These are phyloP conservation scores for Apteryx owenii DNA, from an alignment of 2,113 vertebrate species.

Conservation along the genomic window DNA sequence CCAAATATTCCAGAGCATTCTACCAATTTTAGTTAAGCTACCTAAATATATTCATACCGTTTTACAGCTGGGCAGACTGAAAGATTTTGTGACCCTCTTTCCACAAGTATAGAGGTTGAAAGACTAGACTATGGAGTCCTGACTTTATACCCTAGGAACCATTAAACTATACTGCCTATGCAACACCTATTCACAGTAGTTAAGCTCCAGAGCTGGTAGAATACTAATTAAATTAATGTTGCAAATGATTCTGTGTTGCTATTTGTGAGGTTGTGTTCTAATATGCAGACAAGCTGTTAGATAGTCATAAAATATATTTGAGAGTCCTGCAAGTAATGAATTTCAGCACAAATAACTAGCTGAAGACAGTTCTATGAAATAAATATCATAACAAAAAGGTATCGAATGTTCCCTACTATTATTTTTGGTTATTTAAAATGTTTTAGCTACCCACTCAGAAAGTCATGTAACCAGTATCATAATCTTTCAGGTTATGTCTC, in stretches of 20 bases:
- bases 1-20: neutral
- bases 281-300: slow-evolving; percentile 62
- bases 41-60: neutral
- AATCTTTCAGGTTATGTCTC: slow-evolving; percentile 29
- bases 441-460: slow-evolving; percentile 63
- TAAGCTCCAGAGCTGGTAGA: slow-evolving; percentile 42
- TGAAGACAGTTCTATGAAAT: slow-evolving; percentile 42
- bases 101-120: neutral
- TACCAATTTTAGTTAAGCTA: slow-evolving; percentile 25
- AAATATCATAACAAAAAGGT: slow-evolving; percentile 60
- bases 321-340: slow-evolving; percentile 49
- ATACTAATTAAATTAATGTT: slow-evolving; percentile 67
- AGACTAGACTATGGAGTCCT: neutral
- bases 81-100: slow-evolving; percentile 10
- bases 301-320: slow-evolving; percentile 63
- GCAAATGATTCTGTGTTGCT: slow-evolving; percentile 22
- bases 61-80: slow-evolving; percentile 25
- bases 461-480: slow-evolving; percentile 15
- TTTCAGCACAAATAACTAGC: slow-evolving; percentile 53
- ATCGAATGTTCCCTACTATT: slow-evolving; percentile 62
- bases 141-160: neutral
- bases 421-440: slow-evolving; percentile 67
- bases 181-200: slow-evolving; percentile 60
- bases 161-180: slow-evolving; percentile 48
- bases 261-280: slow-evolving; percentile 54